Evolutionary conservation across 1,140 invertebrate genomes (phyloP).

Genomic region (Brachystomella parvula): DNA sequence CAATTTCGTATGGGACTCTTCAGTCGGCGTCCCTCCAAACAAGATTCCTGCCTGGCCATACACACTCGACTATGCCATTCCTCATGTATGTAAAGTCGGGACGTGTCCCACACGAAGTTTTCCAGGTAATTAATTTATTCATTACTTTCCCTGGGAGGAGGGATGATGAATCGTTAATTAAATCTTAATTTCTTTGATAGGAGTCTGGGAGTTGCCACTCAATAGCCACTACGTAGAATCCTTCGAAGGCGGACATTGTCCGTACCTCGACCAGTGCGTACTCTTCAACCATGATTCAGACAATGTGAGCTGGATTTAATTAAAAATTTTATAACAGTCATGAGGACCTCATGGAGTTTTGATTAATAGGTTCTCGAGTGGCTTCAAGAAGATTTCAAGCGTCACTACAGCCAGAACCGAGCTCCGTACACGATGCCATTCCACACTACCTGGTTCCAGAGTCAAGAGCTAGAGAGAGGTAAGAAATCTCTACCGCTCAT

Average conservation of each 20-base stretch:
- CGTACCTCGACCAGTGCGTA: constrained; percentile 86
- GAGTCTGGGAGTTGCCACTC: constrained; percentile 88
- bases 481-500: too few relatives aligned
- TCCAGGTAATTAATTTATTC: constrained; percentile 54
- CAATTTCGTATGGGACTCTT: constrained; percentile 85
- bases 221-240: constrained; percentile 83
- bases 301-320: constrained; percentile 48
- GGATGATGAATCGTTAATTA: neutral
- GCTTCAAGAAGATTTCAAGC: constrained; percentile 80
- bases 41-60: constrained; percentile 87
- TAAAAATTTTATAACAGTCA: neutral
- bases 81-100: constrained; percentile 83
- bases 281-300: constrained; percentile 77
- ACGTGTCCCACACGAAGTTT: constrained; percentile 85
- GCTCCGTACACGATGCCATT: constrained; percentile 90
- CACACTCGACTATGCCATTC: constrained; percentile 82
- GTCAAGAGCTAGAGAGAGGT: constrained; percentile 69
- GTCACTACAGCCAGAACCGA: constrained; percentile 75
- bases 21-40: constrained; percentile 72
- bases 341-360: neutral
- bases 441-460: constrained; percentile 91
- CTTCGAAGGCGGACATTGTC: constrained; percentile 83
- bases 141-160: constrained; percentile 12
- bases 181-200: constrained; percentile 43
- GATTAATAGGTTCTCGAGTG: constrained; percentile 61